Percentiles rank a stretch among this genome's conserved stretches.
These are phyloP conservation scores for Octonoba sinensis DNA, from an alignment of 2,888 invertebrate genomes.

Conservation along the genomic window DNA sequence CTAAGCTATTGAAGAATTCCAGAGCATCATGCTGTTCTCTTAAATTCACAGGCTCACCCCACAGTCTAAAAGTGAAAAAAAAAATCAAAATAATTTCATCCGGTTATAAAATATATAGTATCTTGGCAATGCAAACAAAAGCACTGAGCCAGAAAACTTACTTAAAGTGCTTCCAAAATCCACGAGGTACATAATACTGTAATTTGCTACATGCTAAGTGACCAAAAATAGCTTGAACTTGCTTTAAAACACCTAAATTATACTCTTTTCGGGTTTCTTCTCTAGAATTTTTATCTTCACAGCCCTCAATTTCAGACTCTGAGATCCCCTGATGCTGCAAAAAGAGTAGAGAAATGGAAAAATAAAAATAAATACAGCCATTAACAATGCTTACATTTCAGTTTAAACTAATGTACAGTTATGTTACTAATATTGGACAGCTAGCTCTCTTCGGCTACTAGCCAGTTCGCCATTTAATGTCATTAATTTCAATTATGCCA, in stretches of 20 bases:
- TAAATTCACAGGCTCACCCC: slow-evolving; percentile 96
- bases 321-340: slow-evolving; percentile 40
- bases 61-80: slow-evolving; percentile 76
- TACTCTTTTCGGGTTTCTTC: slow-evolving; percentile 78
- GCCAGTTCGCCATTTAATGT: no score
- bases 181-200: slow-evolving; percentile 97
- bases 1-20: slow-evolving; percentile 97
- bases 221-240: slow-evolving; percentile 97
- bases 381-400: not conserved
- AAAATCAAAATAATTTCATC: not conserved
- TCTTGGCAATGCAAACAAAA: not conserved
- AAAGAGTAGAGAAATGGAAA: not conserved
- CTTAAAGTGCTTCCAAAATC: slow-evolving; percentile 98
- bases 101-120: not conserved
- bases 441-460: no score
- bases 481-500: no score
- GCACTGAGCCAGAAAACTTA: slow-evolving; percentile 72
- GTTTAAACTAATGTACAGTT: not conserved
- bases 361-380: not conserved
- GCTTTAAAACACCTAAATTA: slow-evolving; percentile 93
- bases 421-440: not conserved
- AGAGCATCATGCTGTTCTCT: slow-evolving; percentile 98
- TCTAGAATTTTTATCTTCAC: slow-evolving; percentile 66
- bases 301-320: slow-evolving; percentile 62
- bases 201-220: slow-evolving; percentile 95